These are phyloP conservation scores for Petromus typicus DNA, from an alignment of 2,113 vertebrate species.

Conservation along the genomic window DNA sequence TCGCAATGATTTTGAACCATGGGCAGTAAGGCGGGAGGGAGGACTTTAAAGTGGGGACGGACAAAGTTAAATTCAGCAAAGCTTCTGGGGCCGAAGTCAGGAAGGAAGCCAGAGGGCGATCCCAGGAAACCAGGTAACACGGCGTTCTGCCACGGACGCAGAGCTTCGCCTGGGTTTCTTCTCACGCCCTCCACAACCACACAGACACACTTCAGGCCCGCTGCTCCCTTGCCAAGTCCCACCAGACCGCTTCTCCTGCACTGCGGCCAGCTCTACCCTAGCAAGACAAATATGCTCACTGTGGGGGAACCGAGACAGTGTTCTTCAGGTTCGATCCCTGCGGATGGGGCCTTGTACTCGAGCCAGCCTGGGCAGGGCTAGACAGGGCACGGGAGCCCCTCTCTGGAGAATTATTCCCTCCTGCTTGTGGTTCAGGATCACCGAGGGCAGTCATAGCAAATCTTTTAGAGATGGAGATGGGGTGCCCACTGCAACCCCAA, in stretches of 20 bases:
- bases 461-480: not conserved
- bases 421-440: not conserved
- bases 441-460: not conserved
- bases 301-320: too few species aligned
- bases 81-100: not conserved
- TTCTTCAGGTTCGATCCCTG: not conserved
- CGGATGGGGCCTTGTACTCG: not conserved
- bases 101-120: not conserved
- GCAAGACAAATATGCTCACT: not conserved
- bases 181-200: rapidly evolving
- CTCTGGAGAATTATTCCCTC: not conserved
- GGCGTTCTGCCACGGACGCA: not conserved
- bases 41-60: not conserved
- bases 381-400: not conserved
- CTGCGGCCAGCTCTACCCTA: not conserved
- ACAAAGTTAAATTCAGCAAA: not conserved
- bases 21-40: not conserved
- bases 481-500: not conserved
- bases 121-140: not conserved
- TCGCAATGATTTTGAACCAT: not conserved
- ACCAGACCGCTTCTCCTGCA: not conserved
- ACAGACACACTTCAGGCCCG: not conserved
- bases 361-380: not conserved
- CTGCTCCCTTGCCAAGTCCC: not conserved
- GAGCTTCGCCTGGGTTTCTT: not conserved